These are phyloP conservation scores for Spilosoma lubricipeda DNA, from an alignment of 2,888 invertebrate genomes.

Conservation along the genomic window DNA sequence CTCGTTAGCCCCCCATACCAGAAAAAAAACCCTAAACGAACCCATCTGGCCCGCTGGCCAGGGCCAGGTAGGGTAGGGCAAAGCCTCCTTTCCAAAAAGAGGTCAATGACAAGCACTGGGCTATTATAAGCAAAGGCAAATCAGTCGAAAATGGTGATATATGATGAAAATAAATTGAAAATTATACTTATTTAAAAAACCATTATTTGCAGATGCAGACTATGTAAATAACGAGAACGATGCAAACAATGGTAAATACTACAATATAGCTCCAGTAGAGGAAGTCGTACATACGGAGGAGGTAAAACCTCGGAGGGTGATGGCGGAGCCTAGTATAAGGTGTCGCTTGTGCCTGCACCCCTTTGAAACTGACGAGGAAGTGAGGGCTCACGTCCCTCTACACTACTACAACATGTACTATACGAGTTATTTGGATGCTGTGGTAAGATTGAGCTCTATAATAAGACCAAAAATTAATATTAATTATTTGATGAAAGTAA, in stretches of 20 bases:
- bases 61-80: too few relatives aligned
- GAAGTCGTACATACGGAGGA: not conserved
- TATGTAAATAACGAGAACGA: not conserved
- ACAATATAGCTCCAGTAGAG: not conserved
- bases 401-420: constrained; percentile 10
- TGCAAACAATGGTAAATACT: not conserved
- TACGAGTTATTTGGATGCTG: constrained; percentile 12
- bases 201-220: not conserved
- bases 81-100: too few relatives aligned
- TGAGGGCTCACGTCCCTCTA: constrained; percentile 3
- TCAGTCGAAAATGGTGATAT: too few relatives aligned
- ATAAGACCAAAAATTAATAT: not conserved
- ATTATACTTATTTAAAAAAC: too few relatives aligned
- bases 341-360: constrained; percentile 8
- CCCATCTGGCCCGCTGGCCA: too few relatives aligned
- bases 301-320: not conserved
- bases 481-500: not conserved
- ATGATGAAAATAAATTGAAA: too few relatives aligned
- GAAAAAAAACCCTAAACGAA: too few relatives aligned
- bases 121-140: too few relatives aligned
- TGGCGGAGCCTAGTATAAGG: not conserved
- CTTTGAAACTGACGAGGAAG: not conserved
- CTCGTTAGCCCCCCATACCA: too few relatives aligned
- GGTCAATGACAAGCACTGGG: too few relatives aligned
- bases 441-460: not conserved